These are phyloP conservation scores for Gisinianus flammeolus DNA, from an alignment of 2,888 invertebrate species.

Conservation along the genomic window DNA sequence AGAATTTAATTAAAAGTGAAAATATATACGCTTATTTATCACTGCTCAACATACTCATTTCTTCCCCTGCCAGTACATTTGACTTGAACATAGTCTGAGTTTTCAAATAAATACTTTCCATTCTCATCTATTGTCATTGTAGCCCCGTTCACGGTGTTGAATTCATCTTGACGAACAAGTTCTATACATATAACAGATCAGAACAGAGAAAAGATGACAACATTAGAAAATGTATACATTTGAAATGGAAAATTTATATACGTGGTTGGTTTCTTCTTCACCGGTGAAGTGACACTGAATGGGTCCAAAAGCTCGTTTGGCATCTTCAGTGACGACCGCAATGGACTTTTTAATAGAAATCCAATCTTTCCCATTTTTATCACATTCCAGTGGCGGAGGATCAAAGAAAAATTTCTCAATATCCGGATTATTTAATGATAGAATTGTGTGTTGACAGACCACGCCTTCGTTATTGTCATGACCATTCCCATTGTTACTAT, in stretches of 20 bases:
- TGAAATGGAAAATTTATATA: neutral
- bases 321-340: constrained; percentile 66
- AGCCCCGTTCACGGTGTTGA: constrained; percentile 20
- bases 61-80: constrained; percentile 60
- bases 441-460: constrained; percentile 65
- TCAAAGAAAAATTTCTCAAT: constrained; percentile 74
- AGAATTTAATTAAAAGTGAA: neutral
- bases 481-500: neutral
- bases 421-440: constrained; percentile 71
- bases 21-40: neutral
- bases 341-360: constrained; percentile 73
- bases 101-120: constrained; percentile 22
- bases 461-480: neutral
- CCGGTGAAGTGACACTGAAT: constrained; percentile 68
- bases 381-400: constrained; percentile 71
- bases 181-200: constrained; percentile 21
- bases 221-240: neutral
- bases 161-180: constrained; percentile 31
- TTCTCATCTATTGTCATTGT: neutral
- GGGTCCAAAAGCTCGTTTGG: constrained; percentile 62
- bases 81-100: constrained; percentile 31
- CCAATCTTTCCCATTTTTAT: constrained; percentile 71
- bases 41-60: constrained; percentile 65
- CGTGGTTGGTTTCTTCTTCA: constrained; percentile 16
- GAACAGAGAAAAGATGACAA: constrained; percentile 17